phyloP scores from a whole-genome alignment of 2,113 vertebrate genomes.

The Microcebus lehilahytsara region DNA sequence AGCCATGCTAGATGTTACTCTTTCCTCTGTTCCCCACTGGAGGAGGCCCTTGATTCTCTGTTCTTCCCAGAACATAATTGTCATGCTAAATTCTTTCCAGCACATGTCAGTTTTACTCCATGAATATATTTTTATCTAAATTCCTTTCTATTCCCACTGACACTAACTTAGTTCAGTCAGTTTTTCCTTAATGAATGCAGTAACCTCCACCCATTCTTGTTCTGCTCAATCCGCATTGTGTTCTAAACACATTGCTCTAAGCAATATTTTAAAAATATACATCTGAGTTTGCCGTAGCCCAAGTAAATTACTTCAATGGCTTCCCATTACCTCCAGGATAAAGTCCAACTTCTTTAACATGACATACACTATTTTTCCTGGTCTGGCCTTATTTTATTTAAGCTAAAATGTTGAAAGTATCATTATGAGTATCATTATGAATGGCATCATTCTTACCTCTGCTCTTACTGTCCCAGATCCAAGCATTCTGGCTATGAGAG shows the following conservation, averaged over 20 bases:
- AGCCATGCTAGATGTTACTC: neutral
- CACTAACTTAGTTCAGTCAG: neutral
- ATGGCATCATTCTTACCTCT: neutral
- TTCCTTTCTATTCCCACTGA: neutral
- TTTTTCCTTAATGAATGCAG: conserved; percentile 23
- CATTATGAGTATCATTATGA: neutral
- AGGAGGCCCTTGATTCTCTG: neutral
- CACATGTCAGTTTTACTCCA: neutral
- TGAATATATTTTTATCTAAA: neutral
- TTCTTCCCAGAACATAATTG: neutral
- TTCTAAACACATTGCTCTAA: neutral
- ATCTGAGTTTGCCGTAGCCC: neutral
- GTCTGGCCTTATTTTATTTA: neutral
- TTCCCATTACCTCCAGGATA: neutral
- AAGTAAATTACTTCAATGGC: neutral
- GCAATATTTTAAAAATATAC: neutral
- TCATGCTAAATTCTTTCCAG: neutral
- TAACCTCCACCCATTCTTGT: neutral
- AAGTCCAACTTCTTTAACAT: conserved; percentile 14
- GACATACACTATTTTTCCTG: neutral
- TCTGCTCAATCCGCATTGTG: neutral
- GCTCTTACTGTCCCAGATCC: neutral
- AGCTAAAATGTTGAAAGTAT: neutral
- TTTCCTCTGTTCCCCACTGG: neutral
- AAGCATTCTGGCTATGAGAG: neutral